A percentile compares a stretch with the other conserved stretches of the same genome.
Evolutionary conservation across 2,113 vertebrate genomes (phyloP).

Genomic region (Arenaria interpres): DNA sequence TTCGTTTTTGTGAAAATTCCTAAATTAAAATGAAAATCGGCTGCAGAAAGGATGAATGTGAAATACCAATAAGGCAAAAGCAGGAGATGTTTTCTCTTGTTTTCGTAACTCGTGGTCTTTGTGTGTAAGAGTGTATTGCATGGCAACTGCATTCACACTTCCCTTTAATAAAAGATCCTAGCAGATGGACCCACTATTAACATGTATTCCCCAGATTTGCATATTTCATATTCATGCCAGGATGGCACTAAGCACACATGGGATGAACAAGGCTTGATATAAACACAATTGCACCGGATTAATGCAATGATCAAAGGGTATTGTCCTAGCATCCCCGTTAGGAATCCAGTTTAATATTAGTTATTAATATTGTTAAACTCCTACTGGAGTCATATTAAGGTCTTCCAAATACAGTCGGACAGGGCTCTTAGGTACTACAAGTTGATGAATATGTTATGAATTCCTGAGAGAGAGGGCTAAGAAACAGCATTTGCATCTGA

Average conservation of each 20-base stretch:
- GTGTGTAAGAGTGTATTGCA: slow-evolving; percentile 71
- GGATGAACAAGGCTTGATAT: slow-evolving; percentile 16
- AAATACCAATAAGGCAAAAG: slow-evolving; percentile 15
- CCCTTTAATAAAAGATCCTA: slow-evolving; percentile 65
- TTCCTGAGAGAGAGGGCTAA: slow-evolving; percentile 5
- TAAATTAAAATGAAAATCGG: not conserved
- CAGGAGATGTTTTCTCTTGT: slow-evolving; percentile 46
- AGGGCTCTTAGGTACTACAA: slow-evolving; percentile 56
- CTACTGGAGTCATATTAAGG: slow-evolving; percentile 31
- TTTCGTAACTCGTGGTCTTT: slow-evolving; percentile 50
- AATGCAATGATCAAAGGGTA: slow-evolving; percentile 31
- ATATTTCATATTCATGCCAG: slow-evolving; percentile 62
- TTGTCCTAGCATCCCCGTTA: not conserved
- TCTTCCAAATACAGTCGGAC: slow-evolving; percentile 26
- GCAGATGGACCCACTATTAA: slow-evolving; percentile 78
- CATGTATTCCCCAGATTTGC: slow-evolving; percentile 69
- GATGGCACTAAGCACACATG: slow-evolving; percentile 42
- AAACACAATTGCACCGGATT: slow-evolving; percentile 40
- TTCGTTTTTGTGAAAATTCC: not conserved
- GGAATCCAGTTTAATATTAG: slow-evolving; percentile 18
- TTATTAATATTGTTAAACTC: slow-evolving; percentile 43
- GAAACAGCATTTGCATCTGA: slow-evolving; percentile 39
- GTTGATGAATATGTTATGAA: slow-evolving; percentile 32
- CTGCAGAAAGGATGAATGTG: not conserved
- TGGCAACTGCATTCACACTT: slow-evolving; percentile 81